Evolutionary conservation across 1,140 invertebrate species (phyloP), one percentile per base, ranked within the genome.

Genomic region (Archegozetes longisetosus): DNA sequence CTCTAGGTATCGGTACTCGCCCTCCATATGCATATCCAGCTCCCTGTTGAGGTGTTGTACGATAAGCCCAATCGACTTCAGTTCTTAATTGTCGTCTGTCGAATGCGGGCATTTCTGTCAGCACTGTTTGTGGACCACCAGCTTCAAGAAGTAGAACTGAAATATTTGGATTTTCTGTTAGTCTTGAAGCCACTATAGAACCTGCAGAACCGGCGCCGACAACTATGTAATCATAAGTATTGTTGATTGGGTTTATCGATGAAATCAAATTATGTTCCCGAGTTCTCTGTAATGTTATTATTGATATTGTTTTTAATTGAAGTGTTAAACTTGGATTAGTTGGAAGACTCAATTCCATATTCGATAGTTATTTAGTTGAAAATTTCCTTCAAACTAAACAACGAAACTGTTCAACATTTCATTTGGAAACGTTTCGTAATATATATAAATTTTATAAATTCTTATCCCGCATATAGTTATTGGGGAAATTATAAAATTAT

Each of bases 51-150:
- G 86, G 83, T 66, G 86, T 85, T 1, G 89, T 93, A 48, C 77
- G 76, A 68, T 84, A 92, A 6, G 79, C 75, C 85, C 88, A 94
- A 73, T 93, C 88, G 49, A 68, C 40, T 68, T 86, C 80, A 55
- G 84, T 87, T 2, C 88, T 32, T 22, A 51, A 9, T 48, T 23
- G 52, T 23, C 22, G 3, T 6, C 47, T 1, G 9, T 84, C 83
- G 23, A 84, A 72, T 20, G 85, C 69, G 0, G 85, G 85, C 1
- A 86, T 76, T 66, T 88, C 85, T 0, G 84, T 84, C 3, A 86
- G 71, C 62, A 81, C 81, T 20, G 78, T 83, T 67, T 85, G 84
- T 26, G 82, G 77, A 26, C 72, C 76, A 0, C 84, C 84, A 13
- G 76, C 78, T 71, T 81, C 52, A 60, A 89, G 61, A 0, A 89